Evolutionary conservation across 1,140 invertebrate genomes (phyloP).

Genomic region (Antheraea mylitta): DNA sequence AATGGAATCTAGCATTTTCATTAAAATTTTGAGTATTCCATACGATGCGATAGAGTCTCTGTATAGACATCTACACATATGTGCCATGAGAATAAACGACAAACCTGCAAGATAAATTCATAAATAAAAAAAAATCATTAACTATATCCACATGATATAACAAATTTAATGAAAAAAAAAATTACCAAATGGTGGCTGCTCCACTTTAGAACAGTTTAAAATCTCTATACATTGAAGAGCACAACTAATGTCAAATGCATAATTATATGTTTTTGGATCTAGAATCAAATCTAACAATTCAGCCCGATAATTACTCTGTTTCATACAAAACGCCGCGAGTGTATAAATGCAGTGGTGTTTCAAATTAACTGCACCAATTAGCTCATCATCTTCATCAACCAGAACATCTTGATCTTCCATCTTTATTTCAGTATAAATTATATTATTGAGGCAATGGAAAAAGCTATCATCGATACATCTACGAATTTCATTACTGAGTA

Average conservation of each 20-base stretch:
- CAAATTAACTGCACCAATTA: constrained; percentile 38
- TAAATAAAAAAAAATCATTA: background rate
- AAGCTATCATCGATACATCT: constrained; percentile 41
- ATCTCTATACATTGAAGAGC: constrained; percentile 48
- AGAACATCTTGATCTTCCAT: constrained; percentile 36
- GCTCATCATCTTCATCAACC: constrained; percentile 42
- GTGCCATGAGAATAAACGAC: constrained; percentile 52
- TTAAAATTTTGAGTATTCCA: constrained; percentile 41
- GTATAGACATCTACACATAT: constrained; percentile 57
- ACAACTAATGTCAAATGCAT: constrained; percentile 44
- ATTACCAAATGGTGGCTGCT: constrained; percentile 51
- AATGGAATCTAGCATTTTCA: constrained; percentile 43
- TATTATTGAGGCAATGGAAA: constrained; percentile 48
- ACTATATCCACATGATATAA: background rate
- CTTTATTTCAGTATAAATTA: constrained; percentile 39
- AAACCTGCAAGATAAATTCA: constrained; percentile 19
- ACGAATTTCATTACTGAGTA: constrained; percentile 39
- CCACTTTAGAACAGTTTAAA: constrained; percentile 37
- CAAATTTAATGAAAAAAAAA: constrained; percentile 8
- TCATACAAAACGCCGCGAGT: constrained; percentile 55
- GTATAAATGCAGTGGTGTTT: constrained; percentile 50
- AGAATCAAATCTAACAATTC: constrained; percentile 56
- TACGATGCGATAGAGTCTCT: constrained; percentile 46
- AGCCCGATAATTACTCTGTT: constrained; percentile 35
- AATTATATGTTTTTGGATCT: constrained; percentile 52